Base-by-base conservation (phyloP, 2,888 invertebrate genomes). In the Graphium colonna region DNA sequence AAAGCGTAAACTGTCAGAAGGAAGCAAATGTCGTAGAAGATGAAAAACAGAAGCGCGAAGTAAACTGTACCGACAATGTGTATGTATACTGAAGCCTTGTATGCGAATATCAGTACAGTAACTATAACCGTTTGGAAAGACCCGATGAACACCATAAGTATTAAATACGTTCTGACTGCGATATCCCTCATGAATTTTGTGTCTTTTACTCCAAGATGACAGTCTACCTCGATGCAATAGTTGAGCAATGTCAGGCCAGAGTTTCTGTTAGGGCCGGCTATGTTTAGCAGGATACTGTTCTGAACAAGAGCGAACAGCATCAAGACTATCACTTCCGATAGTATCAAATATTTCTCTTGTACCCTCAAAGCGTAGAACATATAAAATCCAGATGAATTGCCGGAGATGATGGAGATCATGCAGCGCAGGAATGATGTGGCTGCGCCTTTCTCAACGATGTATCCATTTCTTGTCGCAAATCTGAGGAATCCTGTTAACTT, bases 131-230 rank as follows among this genome's bases (percentile, higher is more conserved):
- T 63, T 38, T 71, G 57, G 28, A 68, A 71, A 0, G 65, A 28
- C 2, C 50, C 55, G 9, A 74, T 55, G 0, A 62, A 28, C 4
- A 59, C 1, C 3, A 58, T 49, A n/a, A 67, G 17, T 12, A 53
- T 21, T 15, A 55, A 21, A 12, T 61, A 75, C 0, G 62, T 55
- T 18, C 56, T 69, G 0, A 63, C 52, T 1, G 63, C 61, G 1
- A 70, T 57, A 3, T 69, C 56, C 61, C 85, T 73, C 74, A 86
- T 73, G 42, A 79, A 80, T 40, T 64, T 67, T 0, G 84, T 82
- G 56, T 82, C 73, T n/a, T 71, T 57, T 1, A 65, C 59, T 9
- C 82, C 82, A 0, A 86, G 60, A 31, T 75, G 64, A 5, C 57
- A 39, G 55, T 86, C 86, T 0, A 82, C 71, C 36, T 80, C 68